A percentile compares a stretch with the other conserved stretches of the same genome.
phyloP scores from a whole-genome alignment of 2,113 vertebrate genomes.

The Halcyon malimbica region DNA sequence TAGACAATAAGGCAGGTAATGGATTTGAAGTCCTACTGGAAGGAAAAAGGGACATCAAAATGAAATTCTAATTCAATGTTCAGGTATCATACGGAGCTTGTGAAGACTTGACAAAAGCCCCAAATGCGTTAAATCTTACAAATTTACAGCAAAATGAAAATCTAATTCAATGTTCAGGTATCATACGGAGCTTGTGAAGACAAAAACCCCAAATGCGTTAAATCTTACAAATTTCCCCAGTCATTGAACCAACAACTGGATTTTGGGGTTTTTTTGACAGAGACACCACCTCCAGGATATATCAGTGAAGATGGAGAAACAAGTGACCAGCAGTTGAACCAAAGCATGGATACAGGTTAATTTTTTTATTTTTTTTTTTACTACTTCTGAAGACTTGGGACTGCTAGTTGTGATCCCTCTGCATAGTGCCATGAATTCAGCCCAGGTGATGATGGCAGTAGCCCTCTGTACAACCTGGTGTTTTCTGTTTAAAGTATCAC shows the following conservation, averaged over 20 bases:
- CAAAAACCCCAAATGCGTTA: too few relatives aligned
- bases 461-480: neutral
- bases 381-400: neutral
- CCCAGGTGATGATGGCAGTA: neutral
- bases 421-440: neutral
- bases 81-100: neutral
- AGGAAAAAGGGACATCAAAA: neutral
- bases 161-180: too few relatives aligned
- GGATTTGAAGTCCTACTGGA: neutral
- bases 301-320: slow-evolving; percentile 99
- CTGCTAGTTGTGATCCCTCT: neutral
- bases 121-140: neutral
- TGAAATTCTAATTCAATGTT: neutral
- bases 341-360: slow-evolving; percentile 98
- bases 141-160: too few relatives aligned
- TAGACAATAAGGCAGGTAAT: neutral
- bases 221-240: too few relatives aligned
- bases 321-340: slow-evolving; percentile 96
- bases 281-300: slow-evolving; percentile 97
- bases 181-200: too few relatives aligned
- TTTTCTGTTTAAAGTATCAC: neutral
- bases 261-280: slow-evolving; percentile 64
- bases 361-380: neutral
- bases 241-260: neutral
- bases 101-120: neutral